Base-by-base conservation (phyloP, 2,113 vertebrate genomes). In the Mormyrus lacerda region DNA sequence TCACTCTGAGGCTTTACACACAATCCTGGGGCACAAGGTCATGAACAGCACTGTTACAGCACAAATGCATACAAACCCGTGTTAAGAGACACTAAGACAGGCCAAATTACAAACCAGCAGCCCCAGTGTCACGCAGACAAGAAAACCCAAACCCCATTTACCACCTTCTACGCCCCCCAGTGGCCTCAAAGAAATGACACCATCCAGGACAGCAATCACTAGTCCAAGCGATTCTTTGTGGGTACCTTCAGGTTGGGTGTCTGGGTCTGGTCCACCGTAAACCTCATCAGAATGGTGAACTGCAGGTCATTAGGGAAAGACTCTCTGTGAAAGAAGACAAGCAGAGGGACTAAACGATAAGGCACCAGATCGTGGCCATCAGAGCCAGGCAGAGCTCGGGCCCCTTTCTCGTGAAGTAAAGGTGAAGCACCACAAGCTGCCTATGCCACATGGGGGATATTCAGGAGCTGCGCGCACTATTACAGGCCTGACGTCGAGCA, bases 261-360 rank as follows among this genome's bases (percentile, higher is more conserved):
- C 93, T 99, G 98, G 1, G 98, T 99, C 95, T 99, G 98, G 94
- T 99, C 98, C 92, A 99, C 98, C 88, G 98, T 99, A 93, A 99
- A 99, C 93, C 98, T 96, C 98, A 99, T 99, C 89, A 99, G 96
- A 94, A 99, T 99, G 92, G 97, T 98, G 91, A 99, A 99, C 92
- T 99, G 98, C 53, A 99, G 97, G 91, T 99, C 98, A 89, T 98
- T 99, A 92, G 98, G 97, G 93, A 99, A 99, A 90, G 97, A 98
- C 93, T 99, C 98, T 91, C 98, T 99, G 94, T 69, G 92, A 94
- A 91, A 90, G 0, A 88, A 92, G 73, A 90, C 27, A 91, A n/a
- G n/a, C 39, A 31, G 48, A 58, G 21, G 31, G 35, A 58, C 24
- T 58, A n/a, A 76, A 3, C 4, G 6, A 48, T 8, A 35, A 47